Evolutionary conservation across 2,797 vertebrate species (phyloP).

Genomic region (Galagoides demidoff): DNA sequence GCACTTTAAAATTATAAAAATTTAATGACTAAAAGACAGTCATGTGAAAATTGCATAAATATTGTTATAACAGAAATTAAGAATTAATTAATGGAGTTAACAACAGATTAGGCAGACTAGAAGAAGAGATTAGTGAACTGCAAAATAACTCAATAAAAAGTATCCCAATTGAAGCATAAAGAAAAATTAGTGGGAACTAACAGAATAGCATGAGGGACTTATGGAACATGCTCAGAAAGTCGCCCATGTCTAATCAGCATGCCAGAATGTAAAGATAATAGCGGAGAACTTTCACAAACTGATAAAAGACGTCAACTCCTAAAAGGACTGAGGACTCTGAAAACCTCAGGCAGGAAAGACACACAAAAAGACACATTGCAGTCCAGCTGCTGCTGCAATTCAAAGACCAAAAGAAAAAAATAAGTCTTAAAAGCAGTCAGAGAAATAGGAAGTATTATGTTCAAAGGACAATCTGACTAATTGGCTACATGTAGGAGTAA

Average conservation of each 20-base stretch:
- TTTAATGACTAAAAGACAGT: no score
- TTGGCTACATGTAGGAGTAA: neutral
- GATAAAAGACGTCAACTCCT: neutral
- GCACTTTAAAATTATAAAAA: no score
- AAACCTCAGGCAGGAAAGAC: neutral
- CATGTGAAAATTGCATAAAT: neutral
- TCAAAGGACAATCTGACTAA: neutral
- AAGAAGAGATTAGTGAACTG: neutral
- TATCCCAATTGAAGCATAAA: neutral
- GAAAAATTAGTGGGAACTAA: neutral
- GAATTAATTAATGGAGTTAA: neutral
- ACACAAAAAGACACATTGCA: neutral
- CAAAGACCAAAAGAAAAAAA: neutral
- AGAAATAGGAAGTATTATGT: neutral
- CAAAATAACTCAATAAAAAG: neutral
- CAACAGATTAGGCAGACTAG: neutral
- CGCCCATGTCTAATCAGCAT: neutral
- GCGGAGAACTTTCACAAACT: neutral
- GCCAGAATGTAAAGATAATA: neutral
- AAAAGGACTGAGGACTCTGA: no score
- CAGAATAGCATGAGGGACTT: neutral
- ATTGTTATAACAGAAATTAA: slow-evolving; percentile 1
- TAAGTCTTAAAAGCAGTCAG: neutral
- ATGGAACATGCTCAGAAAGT: neutral
- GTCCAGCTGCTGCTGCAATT: neutral